Evolutionary conservation across 1,140 invertebrate species (phyloP).

Genomic region (Drosophila asahinai): DNA sequence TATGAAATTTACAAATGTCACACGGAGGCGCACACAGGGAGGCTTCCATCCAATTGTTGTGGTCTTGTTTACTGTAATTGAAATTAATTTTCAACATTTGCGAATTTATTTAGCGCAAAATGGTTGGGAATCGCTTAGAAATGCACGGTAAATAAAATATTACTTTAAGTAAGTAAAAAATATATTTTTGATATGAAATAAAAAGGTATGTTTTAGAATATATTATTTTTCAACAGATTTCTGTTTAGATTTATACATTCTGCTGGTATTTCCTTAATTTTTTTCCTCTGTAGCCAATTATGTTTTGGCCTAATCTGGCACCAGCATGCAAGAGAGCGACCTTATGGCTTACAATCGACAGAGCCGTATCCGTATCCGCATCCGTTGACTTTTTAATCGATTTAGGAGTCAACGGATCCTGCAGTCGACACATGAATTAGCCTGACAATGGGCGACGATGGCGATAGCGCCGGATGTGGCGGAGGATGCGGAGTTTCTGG

Average conservation of each 20-base stretch:
- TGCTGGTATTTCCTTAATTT: not conserved
- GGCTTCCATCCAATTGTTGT: slow-evolving; percentile 51
- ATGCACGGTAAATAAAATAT: not conserved
- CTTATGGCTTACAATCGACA: slow-evolving; percentile 40
- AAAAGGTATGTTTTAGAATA: too few relatives aligned
- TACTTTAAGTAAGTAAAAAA: fast-evolving
- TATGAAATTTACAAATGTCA: slow-evolving; percentile 54
- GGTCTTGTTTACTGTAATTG: slow-evolving; percentile 60
- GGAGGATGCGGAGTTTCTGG: slow-evolving; percentile 10
- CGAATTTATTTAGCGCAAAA: slow-evolving; percentile 25
- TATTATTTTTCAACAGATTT: too few relatives aligned
- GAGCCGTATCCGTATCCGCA: slow-evolving; percentile 23
- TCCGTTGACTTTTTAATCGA: slow-evolving; percentile 78
- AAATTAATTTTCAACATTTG: slow-evolving; percentile 60
- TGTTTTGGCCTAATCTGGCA: slow-evolving; percentile 23
- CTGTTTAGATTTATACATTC: not conserved
- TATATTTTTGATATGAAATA: not conserved
- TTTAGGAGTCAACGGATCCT: slow-evolving; percentile 66
- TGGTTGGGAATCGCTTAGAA: not conserved
- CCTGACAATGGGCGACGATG: slow-evolving; percentile 61
- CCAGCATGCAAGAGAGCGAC: slow-evolving; percentile 3
- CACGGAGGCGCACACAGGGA: not conserved
- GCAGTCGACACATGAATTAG: slow-evolving; percentile 82
- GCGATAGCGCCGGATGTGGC: slow-evolving; percentile 45
- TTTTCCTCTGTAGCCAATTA: slow-evolving; percentile 24